These are phyloP conservation scores for Sinotaia quadrata DNA, from an alignment of 2,888 invertebrate species.

Conservation along the genomic window DNA sequence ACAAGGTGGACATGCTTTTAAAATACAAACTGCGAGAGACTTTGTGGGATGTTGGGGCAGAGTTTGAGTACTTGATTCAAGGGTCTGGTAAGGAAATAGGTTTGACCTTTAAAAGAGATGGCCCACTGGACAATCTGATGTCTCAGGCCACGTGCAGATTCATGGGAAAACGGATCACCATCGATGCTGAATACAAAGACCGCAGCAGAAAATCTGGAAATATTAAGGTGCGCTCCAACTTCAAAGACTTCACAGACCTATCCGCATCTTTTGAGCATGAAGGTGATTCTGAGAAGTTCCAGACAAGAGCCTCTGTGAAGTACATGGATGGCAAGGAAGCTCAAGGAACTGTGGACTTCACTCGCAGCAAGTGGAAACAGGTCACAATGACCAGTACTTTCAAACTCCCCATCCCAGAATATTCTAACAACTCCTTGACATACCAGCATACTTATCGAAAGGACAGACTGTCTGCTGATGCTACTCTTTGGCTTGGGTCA, in stretches of 20 bases:
- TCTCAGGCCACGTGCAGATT: neutral
- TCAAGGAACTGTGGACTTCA: conserved; percentile 18
- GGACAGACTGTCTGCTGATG: conserved; percentile 25
- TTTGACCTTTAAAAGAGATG: conserved; percentile 15
- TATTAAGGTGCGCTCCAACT: conserved; percentile 28
- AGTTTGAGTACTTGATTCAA: conserved; percentile 27
- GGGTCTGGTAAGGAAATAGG: conserved; percentile 27
- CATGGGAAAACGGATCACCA: conserved; percentile 13
- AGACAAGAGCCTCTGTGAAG: conserved; percentile 21
- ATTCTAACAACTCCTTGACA: conserved; percentile 29
- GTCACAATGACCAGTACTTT: conserved; percentile 31
- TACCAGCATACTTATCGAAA: conserved; percentile 17
- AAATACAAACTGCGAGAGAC: conserved; percentile 14
- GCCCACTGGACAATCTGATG: conserved; percentile 16
- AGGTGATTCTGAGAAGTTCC: conserved; percentile 5
- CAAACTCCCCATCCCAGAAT: conserved; percentile 43
- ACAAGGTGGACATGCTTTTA: conserved; percentile 10
- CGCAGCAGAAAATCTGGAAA: neutral
- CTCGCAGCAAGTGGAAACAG: conserved; percentile 9
- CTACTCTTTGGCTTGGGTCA: conserved; percentile 17
- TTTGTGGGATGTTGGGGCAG: conserved; percentile 8
- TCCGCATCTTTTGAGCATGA: conserved; percentile 25
- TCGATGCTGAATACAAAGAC: conserved; percentile 4
- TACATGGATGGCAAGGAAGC: conserved; percentile 39
- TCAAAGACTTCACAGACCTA: conserved; percentile 28